Evolutionary conservation across 1,140 invertebrate species (phyloP).

Genomic region (Vanessa tameamea): DNA sequence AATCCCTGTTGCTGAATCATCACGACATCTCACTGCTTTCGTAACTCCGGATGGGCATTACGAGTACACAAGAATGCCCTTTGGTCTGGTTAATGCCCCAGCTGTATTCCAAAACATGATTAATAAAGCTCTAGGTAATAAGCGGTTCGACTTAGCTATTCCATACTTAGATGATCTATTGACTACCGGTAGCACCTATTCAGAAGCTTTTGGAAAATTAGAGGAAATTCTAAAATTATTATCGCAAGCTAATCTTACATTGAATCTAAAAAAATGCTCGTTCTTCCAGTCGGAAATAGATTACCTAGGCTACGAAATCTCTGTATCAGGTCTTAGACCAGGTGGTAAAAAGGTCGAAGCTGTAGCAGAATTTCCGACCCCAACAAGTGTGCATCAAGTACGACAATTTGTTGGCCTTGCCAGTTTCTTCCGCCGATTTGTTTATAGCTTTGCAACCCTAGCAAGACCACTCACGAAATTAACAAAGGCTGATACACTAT

Average conservation of each 20-base stretch:
- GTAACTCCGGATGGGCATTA: conserved; percentile 10
- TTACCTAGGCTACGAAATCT: background rate
- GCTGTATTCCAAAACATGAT: conserved; percentile 5
- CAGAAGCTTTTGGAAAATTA: background rate
- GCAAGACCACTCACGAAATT: background rate
- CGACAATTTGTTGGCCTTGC: background rate
- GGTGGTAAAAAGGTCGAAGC: background rate
- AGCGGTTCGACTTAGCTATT: background rate
- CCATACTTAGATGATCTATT: background rate
- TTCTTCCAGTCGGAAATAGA: background rate
- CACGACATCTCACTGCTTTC: conserved; percentile 8
- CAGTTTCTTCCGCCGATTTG: background rate
- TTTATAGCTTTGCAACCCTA: background rate
- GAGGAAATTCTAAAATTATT: background rate
- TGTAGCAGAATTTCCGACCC: background rate
- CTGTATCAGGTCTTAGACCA: background rate
- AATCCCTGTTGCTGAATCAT: background rate
- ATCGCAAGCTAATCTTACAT: background rate
- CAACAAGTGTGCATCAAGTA: background rate
- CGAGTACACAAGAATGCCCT: conserved; percentile 1
- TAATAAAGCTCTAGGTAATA: background rate
- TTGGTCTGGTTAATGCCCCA: conserved; percentile 7
- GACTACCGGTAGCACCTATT: background rate
- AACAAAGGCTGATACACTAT: background rate
- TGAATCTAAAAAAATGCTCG: background rate